Percentiles rank a stretch among this genome's conserved stretches.
Evolutionary conservation across 2,113 vertebrate species (phyloP).

Genomic region (Laterallus jamaicensis): DNA sequence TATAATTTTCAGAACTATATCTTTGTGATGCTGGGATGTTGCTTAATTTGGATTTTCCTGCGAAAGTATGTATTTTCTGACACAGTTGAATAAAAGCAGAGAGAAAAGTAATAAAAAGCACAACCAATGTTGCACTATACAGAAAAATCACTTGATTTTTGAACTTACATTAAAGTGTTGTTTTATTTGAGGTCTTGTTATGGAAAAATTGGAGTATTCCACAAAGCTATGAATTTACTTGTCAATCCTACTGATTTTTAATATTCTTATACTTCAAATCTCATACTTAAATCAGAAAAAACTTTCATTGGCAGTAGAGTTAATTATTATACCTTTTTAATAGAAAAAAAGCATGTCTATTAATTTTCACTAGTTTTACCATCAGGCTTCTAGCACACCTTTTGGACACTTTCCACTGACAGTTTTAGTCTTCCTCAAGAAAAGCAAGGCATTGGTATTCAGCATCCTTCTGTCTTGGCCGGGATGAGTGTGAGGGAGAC

Average conservation of each 20-base stretch:
- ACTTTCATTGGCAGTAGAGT: rapidly evolving
- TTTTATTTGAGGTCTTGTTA: neutral
- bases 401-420: neutral
- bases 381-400: neutral
- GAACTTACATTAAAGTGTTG: neutral
- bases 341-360: rapidly evolving
- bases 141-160: neutral
- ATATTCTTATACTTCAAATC: neutral
- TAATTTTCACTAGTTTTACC: neutral
- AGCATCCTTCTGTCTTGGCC: neutral
- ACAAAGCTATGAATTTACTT: neutral
- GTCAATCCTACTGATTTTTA: neutral
- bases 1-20: neutral
- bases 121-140: neutral
- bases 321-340: neutral
- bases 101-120: neutral
- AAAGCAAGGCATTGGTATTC: neutral
- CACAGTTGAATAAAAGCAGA: neutral
- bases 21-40: neutral
- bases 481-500: neutral
- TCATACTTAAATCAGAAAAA: neutral
- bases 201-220: neutral
- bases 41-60: neutral
- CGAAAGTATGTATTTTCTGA: neutral
- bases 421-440: neutral